A percentile compares a stretch with the other conserved stretches of the same genome.
Conservation (phyloP, 1,140 invertebrate species). For the Drosophila lacertosa region DNA sequence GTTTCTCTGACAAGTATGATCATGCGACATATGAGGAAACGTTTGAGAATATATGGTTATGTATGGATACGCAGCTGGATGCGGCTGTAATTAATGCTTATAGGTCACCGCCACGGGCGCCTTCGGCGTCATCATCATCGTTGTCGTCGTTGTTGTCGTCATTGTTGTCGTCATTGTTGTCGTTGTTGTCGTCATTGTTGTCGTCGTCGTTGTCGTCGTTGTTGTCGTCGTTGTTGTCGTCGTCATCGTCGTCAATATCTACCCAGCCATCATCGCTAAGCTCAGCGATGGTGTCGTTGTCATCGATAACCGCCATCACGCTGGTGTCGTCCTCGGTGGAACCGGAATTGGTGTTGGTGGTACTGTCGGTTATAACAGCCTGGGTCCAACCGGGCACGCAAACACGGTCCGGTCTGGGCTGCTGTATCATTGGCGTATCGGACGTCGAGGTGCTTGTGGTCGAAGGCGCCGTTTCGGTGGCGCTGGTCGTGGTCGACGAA, state of each 20-base stretch:
- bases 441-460: constrained; percentile 48
- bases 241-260: constrained; percentile 60
- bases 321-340: constrained; percentile 64
- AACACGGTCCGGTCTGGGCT: constrained; percentile 23
- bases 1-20: neutral
- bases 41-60: neutral
- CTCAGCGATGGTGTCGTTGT: constrained; percentile 63
- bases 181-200: too few relatives aligned
- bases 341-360: constrained; percentile 48
- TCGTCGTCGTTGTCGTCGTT: too few relatives aligned
- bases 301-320: constrained; percentile 58
- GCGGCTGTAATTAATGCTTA: neutral
- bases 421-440: constrained; percentile 48
- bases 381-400: constrained; percentile 23
- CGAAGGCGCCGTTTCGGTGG: constrained; percentile 43
- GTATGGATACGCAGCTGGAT: neutral
- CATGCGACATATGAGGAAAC: neutral
- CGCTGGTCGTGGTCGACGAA: constrained; percentile 5
- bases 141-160: constrained; percentile 65
- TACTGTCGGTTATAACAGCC: constrained; percentile 29
- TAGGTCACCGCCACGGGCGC: constrained; percentile 23
- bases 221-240: too few relatives aligned
- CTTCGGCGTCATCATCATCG: constrained; percentile 57
- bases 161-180: too few relatives aligned
- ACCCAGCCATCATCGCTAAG: constrained; percentile 71